Base-by-base conservation (phyloP, 2,888 invertebrate species). In the Pedicia rivosa region DNA sequence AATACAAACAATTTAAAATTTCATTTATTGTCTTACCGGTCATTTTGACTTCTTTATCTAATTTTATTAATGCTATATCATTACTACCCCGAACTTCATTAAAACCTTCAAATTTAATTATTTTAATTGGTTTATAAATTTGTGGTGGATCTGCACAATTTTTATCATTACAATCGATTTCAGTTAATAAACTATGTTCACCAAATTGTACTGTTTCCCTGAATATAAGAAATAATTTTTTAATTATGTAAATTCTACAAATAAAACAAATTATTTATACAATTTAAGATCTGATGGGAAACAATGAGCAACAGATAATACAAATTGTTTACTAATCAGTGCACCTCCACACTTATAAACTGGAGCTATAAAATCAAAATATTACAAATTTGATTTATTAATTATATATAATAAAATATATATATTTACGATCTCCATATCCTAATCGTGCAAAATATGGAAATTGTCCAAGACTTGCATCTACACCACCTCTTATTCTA, bases 401-500 rank as follows among this genome's bases (percentile, higher is more conserved):
- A n/a, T 20, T 29, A 12, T 20, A 10, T 19, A 17, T n/a, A 13
- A 19, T 5, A n/a, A 27, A 27, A 27, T 7, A 17, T n/a, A 12
- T 26, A n/a, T 3, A 2, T 10, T 13, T 17, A 36, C 36, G 28
- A n/a, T 38, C n/a, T n/a, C n/a, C 19, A 24, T 35, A 38, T 16
- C 29, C 22, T 16, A 38, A 24, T 24, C 27, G 28, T 1, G 59
- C 67, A 15, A 76, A 61, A 74, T 74, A 76, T 2, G 75, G 75
- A 50, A 68, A 74, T 46, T 72, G 68, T 2, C 73, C 74, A 4
- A 74, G 52, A 0, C 59, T 55, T 0, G 76, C 74, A 35, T 66
- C 62, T 20, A 55, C 48, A 1, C 76, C 76, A 1, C 74, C 75
- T 22, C 75, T 70, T 48, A 76, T 74, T 31, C 74, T 64, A 48